Percentiles rank a stretch among this genome's conserved stretches.
Conservation (phyloP, 2,113 vertebrate genomes). For the Rhinogobius similis region DNA sequence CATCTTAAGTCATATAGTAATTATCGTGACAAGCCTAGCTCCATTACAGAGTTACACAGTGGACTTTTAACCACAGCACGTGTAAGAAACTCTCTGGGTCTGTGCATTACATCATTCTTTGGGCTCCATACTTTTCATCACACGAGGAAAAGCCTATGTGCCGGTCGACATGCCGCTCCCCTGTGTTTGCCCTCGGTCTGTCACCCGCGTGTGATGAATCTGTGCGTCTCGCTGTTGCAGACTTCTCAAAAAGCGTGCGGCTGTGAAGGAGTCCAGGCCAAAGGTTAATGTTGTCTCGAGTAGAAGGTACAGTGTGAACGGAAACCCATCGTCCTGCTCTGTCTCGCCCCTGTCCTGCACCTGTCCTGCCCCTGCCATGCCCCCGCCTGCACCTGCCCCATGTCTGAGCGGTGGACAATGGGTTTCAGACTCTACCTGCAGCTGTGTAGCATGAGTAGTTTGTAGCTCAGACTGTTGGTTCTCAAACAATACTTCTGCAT, state of each 20-base stretch:
- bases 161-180: neutral
- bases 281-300: conserved; percentile 59
- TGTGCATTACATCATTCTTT: neutral
- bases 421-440: conserved; percentile 48
- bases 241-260: conserved; percentile 65
- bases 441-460: neutral
- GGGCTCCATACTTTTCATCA: neutral
- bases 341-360: conserved; percentile 5
- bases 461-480: conserved; percentile 1
- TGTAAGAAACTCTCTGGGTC: too few species aligned
- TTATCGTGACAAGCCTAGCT: too few species aligned
- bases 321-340: conserved; percentile 44
- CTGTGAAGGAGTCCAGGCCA: conserved; percentile 61
- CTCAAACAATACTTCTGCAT: neutral
- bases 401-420: conserved; percentile 35
- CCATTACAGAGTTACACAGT: too few species aligned
- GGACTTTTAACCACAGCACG: neutral
- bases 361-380: too few species aligned
- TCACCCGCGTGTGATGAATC: conserved; percentile 55
- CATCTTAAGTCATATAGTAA: too few species aligned
- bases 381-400: too few species aligned
- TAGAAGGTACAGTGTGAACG: conserved; percentile 62
- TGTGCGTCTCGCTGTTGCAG: conserved; percentile 78
- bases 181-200: conserved; percentile 38
- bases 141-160: neutral